phyloP scores from a whole-genome alignment of 1,140 invertebrate species.

The Papilio polytes region DNA sequence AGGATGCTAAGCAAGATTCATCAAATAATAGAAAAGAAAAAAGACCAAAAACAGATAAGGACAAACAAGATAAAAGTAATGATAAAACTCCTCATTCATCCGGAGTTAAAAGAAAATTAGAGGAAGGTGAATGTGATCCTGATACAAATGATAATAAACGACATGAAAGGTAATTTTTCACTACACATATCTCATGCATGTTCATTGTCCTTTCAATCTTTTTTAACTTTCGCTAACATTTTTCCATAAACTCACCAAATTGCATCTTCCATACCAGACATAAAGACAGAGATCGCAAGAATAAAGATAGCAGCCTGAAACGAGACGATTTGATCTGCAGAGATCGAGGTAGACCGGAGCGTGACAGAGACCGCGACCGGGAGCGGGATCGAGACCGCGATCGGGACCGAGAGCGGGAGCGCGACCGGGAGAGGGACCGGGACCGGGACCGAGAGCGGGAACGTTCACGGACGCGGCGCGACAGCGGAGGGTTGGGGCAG shows the following conservation, averaged over 20 bases:
- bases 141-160: conserved; percentile 79
- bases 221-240: conserved; percentile 56
- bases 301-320: conserved; percentile 78
- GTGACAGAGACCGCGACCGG: conserved; percentile 73
- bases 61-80: conserved; percentile 66
- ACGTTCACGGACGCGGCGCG: conserved; percentile 73
- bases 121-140: conserved; percentile 83
- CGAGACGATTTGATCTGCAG: conserved; percentile 80
- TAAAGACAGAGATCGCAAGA: conserved; percentile 80
- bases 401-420: conserved; percentile 62
- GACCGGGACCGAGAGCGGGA: conserved; percentile 59
- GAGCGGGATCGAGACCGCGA: conserved; percentile 76
- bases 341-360: conserved; percentile 74
- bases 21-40: conserved; percentile 72
- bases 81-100: conserved; percentile 72
- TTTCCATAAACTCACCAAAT: conserved; percentile 59
- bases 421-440: conserved; percentile 60
- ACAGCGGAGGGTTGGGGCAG: conserved; percentile 68
- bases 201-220: conserved; percentile 45
- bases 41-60: conserved; percentile 63
- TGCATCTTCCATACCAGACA: conserved; percentile 77
- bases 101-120: conserved; percentile 79
- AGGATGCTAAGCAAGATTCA: conserved; percentile 72
- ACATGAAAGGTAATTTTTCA: conserved; percentile 73
- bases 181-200: conserved; percentile 36